Evolutionary conservation across 2,113 vertebrate genomes (phyloP).

Genomic region (Forbesichthys agassizii): DNA sequence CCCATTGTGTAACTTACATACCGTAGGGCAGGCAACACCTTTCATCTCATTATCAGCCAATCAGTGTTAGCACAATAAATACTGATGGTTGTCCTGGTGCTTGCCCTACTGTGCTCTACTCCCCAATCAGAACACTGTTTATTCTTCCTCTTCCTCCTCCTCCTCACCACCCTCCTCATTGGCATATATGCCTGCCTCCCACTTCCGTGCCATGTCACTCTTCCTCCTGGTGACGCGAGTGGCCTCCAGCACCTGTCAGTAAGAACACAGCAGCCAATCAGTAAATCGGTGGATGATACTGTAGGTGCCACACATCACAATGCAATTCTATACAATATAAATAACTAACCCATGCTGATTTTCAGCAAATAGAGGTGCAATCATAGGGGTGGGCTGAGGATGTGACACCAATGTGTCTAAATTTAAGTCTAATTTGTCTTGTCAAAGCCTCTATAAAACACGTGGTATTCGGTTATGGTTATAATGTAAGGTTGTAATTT

Average conservation of each 20-base stretch:
- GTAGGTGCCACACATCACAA: background rate
- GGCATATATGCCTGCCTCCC: slow-evolving; percentile 96
- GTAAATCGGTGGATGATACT: background rate
- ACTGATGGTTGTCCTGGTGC: slow-evolving; percentile 55
- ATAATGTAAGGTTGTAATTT: too few relatives aligned
- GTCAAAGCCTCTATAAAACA: too few relatives aligned
- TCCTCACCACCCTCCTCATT: slow-evolving; percentile 87
- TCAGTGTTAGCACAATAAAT: slow-evolving; percentile 63
- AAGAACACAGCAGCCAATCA: slow-evolving; percentile 31
- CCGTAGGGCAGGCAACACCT: background rate
- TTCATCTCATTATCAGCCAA: slow-evolving; percentile 12
- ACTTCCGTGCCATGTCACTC: slow-evolving; percentile 91
- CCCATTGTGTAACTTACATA: background rate
- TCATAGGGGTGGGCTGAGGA: background rate
- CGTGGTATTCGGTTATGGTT: too few relatives aligned
- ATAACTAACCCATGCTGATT: slow-evolving; percentile 13
- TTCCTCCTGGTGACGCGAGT: slow-evolving; percentile 94
- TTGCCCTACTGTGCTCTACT: slow-evolving; percentile 41
- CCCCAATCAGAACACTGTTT: slow-evolving; percentile 49
- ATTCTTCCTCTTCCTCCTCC: slow-evolving; percentile 70
- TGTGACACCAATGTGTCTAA: too few relatives aligned
- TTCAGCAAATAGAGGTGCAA: background rate
- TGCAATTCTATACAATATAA: background rate
- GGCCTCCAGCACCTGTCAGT: slow-evolving; percentile 90
- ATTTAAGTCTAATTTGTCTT: too few relatives aligned